Conservation (phyloP, 2,888 invertebrate genomes). For the Temnothorax unifasciatus region DNA sequence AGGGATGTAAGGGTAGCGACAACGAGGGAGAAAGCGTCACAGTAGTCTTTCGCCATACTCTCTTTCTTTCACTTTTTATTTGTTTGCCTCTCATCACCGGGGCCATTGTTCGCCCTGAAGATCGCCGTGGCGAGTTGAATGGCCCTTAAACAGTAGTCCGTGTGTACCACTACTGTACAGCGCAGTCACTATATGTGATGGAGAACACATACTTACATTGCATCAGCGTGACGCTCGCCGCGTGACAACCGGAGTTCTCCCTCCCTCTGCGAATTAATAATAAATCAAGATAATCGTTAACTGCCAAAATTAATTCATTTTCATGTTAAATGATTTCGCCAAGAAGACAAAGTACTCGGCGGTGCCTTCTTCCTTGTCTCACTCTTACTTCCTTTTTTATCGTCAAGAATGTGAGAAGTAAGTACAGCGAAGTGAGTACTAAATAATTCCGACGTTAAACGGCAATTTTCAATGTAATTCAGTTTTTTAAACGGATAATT, state of each 20-base stretch:
- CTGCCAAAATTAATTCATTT: not conserved
- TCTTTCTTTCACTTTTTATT: constrained; percentile 34
- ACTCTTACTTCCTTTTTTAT: not conserved
- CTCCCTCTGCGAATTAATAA: not conserved
- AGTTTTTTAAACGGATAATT: constrained; percentile 20
- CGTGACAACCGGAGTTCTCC: not conserved
- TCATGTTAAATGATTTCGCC: not conserved
- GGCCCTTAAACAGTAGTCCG: constrained; percentile 51
- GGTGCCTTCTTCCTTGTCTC: not conserved
- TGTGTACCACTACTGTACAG: constrained; percentile 12
- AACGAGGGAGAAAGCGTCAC: constrained; percentile 26
- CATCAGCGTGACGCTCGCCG: not conserved
- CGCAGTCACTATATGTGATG: constrained; percentile 5
- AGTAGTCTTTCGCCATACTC: constrained; percentile 9
- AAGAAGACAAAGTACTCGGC: not conserved
- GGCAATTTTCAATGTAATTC: not conserved
- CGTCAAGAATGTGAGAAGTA: not conserved
- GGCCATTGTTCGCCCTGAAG: constrained; percentile 54
- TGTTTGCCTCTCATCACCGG: constrained; percentile 51
- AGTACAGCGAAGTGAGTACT: not conserved
- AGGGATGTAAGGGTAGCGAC: constrained; percentile 9
- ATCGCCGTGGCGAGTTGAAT: constrained; percentile 51
- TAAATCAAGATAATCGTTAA: constrained; percentile 22
- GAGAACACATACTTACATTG: not conserved
- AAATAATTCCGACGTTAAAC: not conserved